phyloP scores from a whole-genome alignment of 2,797 vertebrate genomes.

The Leptodactylus fallax region DNA sequence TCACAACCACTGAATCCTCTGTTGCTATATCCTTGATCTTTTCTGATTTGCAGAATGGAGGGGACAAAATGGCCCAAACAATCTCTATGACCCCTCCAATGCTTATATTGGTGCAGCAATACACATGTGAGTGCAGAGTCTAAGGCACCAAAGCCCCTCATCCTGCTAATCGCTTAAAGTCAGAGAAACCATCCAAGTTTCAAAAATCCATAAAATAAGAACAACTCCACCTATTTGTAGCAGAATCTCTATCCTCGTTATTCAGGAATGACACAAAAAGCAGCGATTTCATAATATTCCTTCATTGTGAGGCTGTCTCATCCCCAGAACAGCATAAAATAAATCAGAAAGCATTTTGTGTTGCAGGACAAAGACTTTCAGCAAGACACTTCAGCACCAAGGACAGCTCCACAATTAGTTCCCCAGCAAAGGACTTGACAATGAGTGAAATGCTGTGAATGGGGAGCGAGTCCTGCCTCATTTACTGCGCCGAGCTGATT shows the following conservation, averaged over 20 bases:
- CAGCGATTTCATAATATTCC: not conserved
- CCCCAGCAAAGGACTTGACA: not conserved
- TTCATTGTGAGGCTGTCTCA: not conserved
- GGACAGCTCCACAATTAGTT: slow-evolving; percentile 17
- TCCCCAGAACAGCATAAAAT: not conserved
- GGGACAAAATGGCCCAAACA: too few species aligned
- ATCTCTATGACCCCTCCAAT: too few species aligned
- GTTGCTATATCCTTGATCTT: too few species aligned
- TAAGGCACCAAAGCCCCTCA: too few species aligned
- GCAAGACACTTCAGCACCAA: not conserved
- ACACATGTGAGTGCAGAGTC: too few species aligned
- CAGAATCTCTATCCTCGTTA: not conserved
- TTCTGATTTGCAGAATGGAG: too few species aligned
- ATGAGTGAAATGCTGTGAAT: not conserved
- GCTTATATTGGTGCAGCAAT: too few species aligned
- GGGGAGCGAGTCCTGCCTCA: not conserved
- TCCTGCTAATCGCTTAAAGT: too few species aligned
- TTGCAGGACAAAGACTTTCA: not conserved
- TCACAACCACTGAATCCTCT: too few species aligned
- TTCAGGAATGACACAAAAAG: not conserved
- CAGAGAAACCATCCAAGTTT: too few species aligned
- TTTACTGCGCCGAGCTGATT: not conserved
- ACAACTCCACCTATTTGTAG: too few species aligned
- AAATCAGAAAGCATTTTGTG: not conserved
- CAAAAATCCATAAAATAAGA: too few species aligned